Base-by-base conservation (phyloP, 2,113 vertebrate species). In the Siniperca knerii region DNA sequence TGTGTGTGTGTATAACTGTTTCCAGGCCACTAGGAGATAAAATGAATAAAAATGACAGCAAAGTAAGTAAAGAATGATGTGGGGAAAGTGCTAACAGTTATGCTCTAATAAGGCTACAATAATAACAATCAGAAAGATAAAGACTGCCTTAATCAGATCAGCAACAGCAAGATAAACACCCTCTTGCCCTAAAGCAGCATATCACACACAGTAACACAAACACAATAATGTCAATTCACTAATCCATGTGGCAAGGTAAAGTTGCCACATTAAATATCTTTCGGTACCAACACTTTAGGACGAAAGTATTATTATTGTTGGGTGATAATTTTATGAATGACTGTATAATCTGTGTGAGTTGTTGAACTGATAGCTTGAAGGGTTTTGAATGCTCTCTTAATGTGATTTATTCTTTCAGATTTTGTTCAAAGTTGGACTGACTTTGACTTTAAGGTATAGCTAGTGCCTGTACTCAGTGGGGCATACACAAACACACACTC, bases 1-100 rank as follows among this genome's bases (percentile, higher is more conserved):
- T 79, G 40, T 86, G 79, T 78, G 68, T 74, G 84, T 4, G 62
- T 76, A 37, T 79, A 83, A 82, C 79, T 50, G 81, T 81, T 90
- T 89, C 82, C 83, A 88, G 69, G 69, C 79, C n/a, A 52, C n/a
- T 1, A 66, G 11, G n/a, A 72, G 29, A 73, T 66, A 42, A 75
- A 75, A 42, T 73, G 62, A 79, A 88, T 72, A 54, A 73, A 73
- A 77, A 33, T 46, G 76, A 72, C 37, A 78, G 65, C 29, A 62
- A 64, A 74, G 52, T 15, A 76, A 66, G 64, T 58, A 55, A 66
- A 74, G 74, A 72, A 65, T 54, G 72, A 73, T 72, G 52, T 12
- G 25, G 9, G 6, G 15, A 48, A 44, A 35, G 65, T 20, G 40
- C 52, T 72, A 68, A 37, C 58, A 62, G 11, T 4, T 58, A 35